phyloP scores from a whole-genome alignment of 1,140 invertebrate genomes.

The Diorhabda elongata region DNA sequence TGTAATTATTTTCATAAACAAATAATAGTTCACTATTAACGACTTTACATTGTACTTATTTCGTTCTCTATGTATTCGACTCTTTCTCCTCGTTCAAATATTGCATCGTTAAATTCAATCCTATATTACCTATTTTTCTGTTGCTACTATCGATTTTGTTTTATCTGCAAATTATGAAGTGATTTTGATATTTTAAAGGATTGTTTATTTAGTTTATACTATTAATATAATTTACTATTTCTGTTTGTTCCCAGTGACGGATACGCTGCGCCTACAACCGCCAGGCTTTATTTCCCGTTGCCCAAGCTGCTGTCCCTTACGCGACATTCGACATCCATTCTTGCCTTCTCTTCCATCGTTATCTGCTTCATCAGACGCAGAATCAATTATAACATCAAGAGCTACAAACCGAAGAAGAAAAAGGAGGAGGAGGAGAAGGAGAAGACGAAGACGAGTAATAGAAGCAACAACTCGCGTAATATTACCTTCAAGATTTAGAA shows the following conservation, averaged over 20 bases:
- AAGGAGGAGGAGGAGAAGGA: not conserved
- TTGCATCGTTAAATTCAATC: too few species aligned
- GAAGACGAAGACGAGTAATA: not conserved
- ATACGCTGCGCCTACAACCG: constrained; percentile 43
- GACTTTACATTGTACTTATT: too few species aligned
- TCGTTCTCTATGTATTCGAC: too few species aligned
- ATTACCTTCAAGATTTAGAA: constrained; percentile 15
- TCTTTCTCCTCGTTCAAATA: too few species aligned
- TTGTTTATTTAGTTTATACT: too few species aligned
- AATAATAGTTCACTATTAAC: too few species aligned
- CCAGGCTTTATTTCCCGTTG: constrained; percentile 18
- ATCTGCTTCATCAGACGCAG: constrained; percentile 23
- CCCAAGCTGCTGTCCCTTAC: constrained; percentile 19
- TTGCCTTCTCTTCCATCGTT: constrained; percentile 18
- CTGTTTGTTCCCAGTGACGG: constrained; percentile 44
- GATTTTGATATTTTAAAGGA: too few species aligned
- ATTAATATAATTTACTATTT: constrained; percentile 9
- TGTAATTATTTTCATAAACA: too few species aligned
- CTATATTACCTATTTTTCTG: too few species aligned
- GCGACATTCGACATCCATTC: constrained; percentile 9
- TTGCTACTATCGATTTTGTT: too few species aligned
- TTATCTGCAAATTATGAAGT: too few species aligned
- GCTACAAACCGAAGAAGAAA: constrained; percentile 1
- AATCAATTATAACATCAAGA: constrained; percentile 16
- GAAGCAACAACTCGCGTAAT: constrained; percentile 13